Base-by-base conservation (phyloP, 1,140 invertebrate species). In the Bathynomus jamesi region DNA sequence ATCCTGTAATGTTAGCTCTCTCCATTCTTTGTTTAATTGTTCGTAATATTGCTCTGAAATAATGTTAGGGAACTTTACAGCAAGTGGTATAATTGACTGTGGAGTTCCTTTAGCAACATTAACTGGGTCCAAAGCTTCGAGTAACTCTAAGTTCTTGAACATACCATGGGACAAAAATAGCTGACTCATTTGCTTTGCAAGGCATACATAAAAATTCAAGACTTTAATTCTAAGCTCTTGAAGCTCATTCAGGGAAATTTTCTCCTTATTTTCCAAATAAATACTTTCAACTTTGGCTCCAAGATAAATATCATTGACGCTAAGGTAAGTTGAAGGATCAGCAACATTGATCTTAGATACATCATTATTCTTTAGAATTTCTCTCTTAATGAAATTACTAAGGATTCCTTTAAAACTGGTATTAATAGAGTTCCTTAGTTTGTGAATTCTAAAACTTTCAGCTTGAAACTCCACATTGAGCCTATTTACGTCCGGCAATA, bases 211-310 rank as follows among this genome's bases (percentile, higher is more conserved):
- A 30, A 69, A 70, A 60, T 70, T 70, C 30, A 70, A 61, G 24
- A 68, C 70, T 65, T 66, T 74, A 17, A 66, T 29, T 5, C 61
- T 62, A 66, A 74, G 70, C 61, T 74, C 25, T 31, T 69, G 27
- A 5, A 66, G 40, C 11, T 70, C 72, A 65, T 30, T 74, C 46
- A 27, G 32, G n/a, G 3, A 10, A 24, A 66, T 66, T 21, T 74
- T 70, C 24, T 32, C 10, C 65, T 67, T 28, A 64, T 65, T 30
- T 40, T 74, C 62, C 28, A 66, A 46, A 21, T 27, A 40, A 74
- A 74, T 66, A 53, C 62, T 70, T 46, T 74, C 72, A 53, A 62
- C 64, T 70, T n/a, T n/a, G n/a, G n/a, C n/a, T n/a, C n/a, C n/a
- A n/a, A n/a, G n/a, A n/a, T n/a, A n/a, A n/a, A n/a, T n/a, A n/a